Conservation (phyloP, 2,888 invertebrate genomes). For the Zygaena filipendulae region DNA sequence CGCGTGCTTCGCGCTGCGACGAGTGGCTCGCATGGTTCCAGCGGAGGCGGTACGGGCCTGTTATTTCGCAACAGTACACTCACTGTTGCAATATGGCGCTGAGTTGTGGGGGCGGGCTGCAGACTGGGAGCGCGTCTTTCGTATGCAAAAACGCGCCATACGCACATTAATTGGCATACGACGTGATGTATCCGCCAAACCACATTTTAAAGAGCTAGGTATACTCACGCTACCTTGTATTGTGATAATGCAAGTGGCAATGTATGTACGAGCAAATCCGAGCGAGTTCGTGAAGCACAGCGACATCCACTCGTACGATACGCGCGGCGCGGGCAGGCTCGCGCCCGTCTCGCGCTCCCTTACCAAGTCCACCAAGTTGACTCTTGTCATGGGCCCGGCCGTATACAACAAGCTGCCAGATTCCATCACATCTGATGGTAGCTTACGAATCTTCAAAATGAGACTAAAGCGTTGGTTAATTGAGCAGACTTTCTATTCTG, state of each 20-base stretch:
- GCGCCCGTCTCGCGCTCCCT: not conserved
- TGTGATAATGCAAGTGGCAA: not conserved
- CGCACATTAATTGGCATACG: not conserved
- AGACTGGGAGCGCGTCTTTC: too few species aligned
- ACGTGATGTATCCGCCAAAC: not conserved
- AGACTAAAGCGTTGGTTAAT: too few species aligned
- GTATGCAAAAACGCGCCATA: constrained; percentile 5
- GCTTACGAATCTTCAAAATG: too few species aligned
- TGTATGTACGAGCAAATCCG: not conserved
- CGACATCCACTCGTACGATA: not conserved
- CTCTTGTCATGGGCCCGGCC: not conserved
- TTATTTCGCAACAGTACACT: constrained; percentile 9
- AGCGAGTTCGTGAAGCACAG: not conserved
- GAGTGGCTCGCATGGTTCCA: constrained; percentile 1
- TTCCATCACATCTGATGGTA: not conserved
- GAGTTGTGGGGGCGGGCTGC: constrained; percentile 7
- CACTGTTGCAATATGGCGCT: constrained; percentile 2
- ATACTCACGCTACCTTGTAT: not conserved
- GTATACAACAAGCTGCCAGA: not conserved
- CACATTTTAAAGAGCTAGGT: constrained; percentile 1
- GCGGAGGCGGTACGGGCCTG: constrained; percentile 1
- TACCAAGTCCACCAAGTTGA: not conserved
- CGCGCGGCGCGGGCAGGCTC: not conserved
- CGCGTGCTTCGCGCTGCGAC: constrained; percentile 8
- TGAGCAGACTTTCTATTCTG: too few species aligned